Evolutionary conservation across 2,888 invertebrate species (phyloP).

Genomic region (Dioctria rufipes): DNA sequence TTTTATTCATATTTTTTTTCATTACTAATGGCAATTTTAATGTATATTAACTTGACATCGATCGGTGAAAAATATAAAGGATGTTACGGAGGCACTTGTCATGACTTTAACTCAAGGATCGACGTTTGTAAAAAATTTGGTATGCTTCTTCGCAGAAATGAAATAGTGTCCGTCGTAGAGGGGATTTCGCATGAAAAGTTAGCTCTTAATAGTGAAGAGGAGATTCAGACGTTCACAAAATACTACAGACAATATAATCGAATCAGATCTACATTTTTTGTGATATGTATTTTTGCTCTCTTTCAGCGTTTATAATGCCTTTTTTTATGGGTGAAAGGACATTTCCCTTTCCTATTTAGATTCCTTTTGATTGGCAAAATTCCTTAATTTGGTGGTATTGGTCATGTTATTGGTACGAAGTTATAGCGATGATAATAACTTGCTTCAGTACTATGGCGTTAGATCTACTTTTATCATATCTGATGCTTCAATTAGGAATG

Average conservation of each 20-base stretch:
- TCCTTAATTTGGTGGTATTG: constrained; percentile 59
- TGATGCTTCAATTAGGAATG: constrained; percentile 64
- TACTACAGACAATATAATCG: constrained; percentile 12
- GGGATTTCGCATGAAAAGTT: constrained; percentile 56
- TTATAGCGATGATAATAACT: constrained; percentile 62
- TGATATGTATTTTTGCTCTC: neutral
- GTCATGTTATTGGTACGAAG: constrained; percentile 64
- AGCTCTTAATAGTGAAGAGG: constrained; percentile 57
- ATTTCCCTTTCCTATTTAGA: constrained; percentile 65
- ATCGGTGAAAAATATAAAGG: constrained; percentile 62
- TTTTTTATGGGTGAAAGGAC: constrained; percentile 52
- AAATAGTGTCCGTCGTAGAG: constrained; percentile 61
- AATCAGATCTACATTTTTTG: constrained; percentile 8
- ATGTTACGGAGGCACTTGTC: constrained; percentile 64
- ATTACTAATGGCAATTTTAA: neutral
- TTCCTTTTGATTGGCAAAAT: constrained; percentile 65
- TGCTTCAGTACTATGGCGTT: constrained; percentile 62
- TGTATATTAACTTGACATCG: constrained; percentile 26
- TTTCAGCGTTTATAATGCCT: constrained; percentile 8
- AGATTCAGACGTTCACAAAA: neutral
- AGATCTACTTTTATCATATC: constrained; percentile 65
- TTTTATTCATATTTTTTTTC: constrained; percentile 18
- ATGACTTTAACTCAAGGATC: constrained; percentile 64
- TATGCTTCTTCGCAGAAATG: constrained; percentile 61
- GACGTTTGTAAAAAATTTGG: constrained; percentile 64